phyloP scores from a whole-genome alignment of 2,797 vertebrate species.

The Cuniculus paca region DNA sequence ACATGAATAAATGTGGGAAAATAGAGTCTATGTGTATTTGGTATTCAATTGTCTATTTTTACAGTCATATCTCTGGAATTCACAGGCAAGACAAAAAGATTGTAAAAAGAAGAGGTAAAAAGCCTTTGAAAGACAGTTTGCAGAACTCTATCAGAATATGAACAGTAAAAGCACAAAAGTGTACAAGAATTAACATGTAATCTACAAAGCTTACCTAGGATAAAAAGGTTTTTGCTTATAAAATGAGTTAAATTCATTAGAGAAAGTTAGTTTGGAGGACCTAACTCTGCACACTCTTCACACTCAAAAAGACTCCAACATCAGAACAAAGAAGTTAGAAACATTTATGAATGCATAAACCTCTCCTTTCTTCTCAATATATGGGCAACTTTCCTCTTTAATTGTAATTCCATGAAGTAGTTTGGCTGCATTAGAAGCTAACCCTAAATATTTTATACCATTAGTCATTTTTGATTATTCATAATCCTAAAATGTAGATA shows the following conservation, averaged over 20 bases:
- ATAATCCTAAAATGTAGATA: constrained; percentile 28
- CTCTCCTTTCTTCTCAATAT: background rate
- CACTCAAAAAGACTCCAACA: background rate
- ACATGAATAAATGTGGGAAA: constrained; percentile 35
- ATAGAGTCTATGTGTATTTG: background rate
- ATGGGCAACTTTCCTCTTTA: background rate
- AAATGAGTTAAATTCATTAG: constrained; percentile 29
- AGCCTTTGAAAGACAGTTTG: constrained; percentile 18
- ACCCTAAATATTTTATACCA: constrained; percentile 33
- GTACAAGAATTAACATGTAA: constrained; percentile 8
- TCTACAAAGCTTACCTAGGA: background rate
- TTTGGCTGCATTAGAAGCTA: constrained; percentile 7
- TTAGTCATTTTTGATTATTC: constrained; percentile 47
- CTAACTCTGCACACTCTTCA: background rate
- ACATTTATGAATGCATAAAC: background rate
- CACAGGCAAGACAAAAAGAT: constrained; percentile 33
- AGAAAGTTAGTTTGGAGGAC: background rate
- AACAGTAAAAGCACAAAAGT: background rate
- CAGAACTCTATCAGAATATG: background rate
- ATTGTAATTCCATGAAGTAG: constrained; percentile 37
- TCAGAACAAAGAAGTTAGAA: constrained; percentile 32
- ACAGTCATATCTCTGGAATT: background rate
- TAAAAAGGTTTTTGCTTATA: constrained; percentile 17
- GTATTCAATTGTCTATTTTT: constrained; percentile 53
- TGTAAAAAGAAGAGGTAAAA: constrained; percentile 11